phyloP scores from a whole-genome alignment of 2,888 invertebrate species.

The Eupithecia subumbrata region DNA sequence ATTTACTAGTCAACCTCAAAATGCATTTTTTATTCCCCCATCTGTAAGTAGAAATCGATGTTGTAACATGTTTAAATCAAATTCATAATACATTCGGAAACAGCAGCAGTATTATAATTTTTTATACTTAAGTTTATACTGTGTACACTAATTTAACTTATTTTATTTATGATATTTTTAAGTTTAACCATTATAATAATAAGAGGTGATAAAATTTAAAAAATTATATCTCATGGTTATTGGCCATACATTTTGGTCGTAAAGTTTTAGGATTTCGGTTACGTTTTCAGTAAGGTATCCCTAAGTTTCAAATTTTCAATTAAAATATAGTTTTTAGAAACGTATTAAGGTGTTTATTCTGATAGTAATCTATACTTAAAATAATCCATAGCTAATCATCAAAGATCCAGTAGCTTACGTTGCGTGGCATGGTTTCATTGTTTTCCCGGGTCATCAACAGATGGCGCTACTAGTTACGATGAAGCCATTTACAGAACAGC shows the following conservation, averaged over 20 bases:
- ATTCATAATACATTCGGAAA: not conserved
- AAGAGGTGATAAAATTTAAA: not conserved
- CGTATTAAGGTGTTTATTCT: not conserved
- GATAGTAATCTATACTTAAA: not conserved
- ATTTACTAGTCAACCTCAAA: constrained; percentile 63
- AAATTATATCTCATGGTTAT: not conserved
- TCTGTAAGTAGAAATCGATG: not conserved
- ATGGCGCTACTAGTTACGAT: constrained; percentile 34
- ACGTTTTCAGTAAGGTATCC: not conserved
- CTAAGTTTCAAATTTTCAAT: not conserved
- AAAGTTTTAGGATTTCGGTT: not conserved
- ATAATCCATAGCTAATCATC: not conserved
- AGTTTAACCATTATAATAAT: constrained; percentile 5
- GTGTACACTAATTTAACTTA: not conserved
- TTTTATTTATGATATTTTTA: not conserved
- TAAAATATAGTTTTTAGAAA: constrained; percentile 8
- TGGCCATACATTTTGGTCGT: not conserved
- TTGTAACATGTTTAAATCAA: not conserved
- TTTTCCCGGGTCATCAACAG: constrained; percentile 24
- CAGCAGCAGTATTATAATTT: constrained; percentile 17
- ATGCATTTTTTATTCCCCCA: constrained; percentile 24
- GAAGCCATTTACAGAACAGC: not conserved
- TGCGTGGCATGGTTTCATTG: not conserved
- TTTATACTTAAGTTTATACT: not conserved
- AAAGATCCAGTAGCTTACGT: not conserved